phyloP scores from a whole-genome alignment of 2,888 invertebrate species.

The Ectobius pallidus region DNA sequence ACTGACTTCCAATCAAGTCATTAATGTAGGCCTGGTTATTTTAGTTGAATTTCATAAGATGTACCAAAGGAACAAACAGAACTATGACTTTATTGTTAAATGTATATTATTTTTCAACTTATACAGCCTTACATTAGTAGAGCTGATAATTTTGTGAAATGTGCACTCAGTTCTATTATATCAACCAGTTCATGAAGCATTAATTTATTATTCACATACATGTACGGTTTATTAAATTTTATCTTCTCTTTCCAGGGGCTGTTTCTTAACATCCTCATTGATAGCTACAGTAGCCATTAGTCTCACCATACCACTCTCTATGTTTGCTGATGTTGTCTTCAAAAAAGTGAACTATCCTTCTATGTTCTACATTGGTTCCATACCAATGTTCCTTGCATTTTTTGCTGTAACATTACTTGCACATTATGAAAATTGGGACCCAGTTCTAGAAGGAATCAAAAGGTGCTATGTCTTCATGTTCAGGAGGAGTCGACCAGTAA shows the following conservation, averaged over 20 bases:
- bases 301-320: slow-evolving; percentile 87
- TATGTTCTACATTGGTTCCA: slow-evolving; percentile 77
- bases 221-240: too few species aligned
- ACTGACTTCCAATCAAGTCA: too few species aligned
- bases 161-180: too few species aligned
- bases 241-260: slow-evolving; percentile 83
- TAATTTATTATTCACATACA: too few species aligned
- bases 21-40: too few species aligned
- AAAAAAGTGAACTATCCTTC: slow-evolving; percentile 70
- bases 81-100: too few species aligned
- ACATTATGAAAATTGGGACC: slow-evolving; percentile 84
- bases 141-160: too few species aligned
- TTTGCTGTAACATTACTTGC: slow-evolving; percentile 71
- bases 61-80: too few species aligned
- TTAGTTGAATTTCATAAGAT: too few species aligned
- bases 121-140: too few species aligned
- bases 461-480: slow-evolving; percentile 59
- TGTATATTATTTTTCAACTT: too few species aligned
- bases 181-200: too few species aligned
- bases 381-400: slow-evolving; percentile 79
- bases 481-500: slow-evolving; percentile 57
- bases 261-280: slow-evolving; percentile 89
- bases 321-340: slow-evolving; percentile 80
- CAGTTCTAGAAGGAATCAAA: slow-evolving; percentile 65
- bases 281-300: slow-evolving; percentile 87